Base-by-base conservation (phyloP, 2,113 vertebrate genomes). In the Nothoprocta perdicaria region DNA sequence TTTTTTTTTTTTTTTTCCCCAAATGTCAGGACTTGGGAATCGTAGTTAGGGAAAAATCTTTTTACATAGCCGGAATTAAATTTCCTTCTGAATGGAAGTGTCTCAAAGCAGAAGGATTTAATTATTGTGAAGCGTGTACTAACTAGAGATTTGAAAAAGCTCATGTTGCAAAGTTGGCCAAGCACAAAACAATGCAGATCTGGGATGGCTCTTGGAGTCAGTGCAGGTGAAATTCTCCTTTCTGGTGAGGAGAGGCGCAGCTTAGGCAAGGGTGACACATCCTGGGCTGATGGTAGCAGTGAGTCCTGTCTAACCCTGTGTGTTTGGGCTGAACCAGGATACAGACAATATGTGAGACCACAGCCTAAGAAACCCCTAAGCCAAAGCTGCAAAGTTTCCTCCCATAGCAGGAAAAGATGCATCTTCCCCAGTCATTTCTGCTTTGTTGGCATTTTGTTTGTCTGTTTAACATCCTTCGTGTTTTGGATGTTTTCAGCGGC, bases 91-190 rank as follows among this genome's bases (percentile, higher is more conserved):
- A 40, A 6, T 69, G 4, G 9, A 24, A 46, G 8, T 8, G 6
- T 78, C 24, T 62, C 27, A 86, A 75, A 72, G 8, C 24, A 76
- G 10, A 58, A 84, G 7, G 22, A 69, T 68, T 11, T 68, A 8
- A 46, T 81, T 72, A 43, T 43, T 53, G 14, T 29, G 4, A 27
- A 50, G 31, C 12, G 35, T 14, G 0, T 8, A 45, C 66, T 68
- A 60, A 10, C 14, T 12, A 13, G 43, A 71, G 81, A 72, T 68
- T 4, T 5, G 2, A 60, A 68, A 84, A 61, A 17, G 31, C 6
- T 10, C 2, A 13, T 0, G 0, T 82, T 88, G 22, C 6, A 66
- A 65, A 57, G 40, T 52, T 60, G 38, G 18, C 31, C 7, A 18
- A 35, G 27, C 18, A 17, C 2, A 53, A 29, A 81, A 63, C 1